Evolutionary conservation across 2,888 invertebrate genomes (phyloP).

Genomic region (Dasypogon diadema): DNA sequence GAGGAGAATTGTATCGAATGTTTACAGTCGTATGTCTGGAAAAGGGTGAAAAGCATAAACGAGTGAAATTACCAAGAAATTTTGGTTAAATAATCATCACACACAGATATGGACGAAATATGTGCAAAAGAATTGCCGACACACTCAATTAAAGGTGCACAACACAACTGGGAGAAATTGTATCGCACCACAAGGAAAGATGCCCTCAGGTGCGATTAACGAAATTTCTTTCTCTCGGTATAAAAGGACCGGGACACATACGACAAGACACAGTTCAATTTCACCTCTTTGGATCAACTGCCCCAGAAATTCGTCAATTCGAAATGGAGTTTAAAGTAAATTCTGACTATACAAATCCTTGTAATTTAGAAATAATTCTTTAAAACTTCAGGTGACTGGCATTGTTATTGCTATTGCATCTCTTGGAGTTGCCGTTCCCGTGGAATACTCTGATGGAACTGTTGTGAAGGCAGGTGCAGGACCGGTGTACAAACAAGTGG

Average conservation of each 20-base stretch:
- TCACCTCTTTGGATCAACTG: neutral
- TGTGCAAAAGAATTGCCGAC: neutral
- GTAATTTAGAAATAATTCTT: neutral
- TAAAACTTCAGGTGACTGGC: neutral
- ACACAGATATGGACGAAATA: neutral
- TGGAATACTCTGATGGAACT: constrained; percentile 27
- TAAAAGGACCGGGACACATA: constrained; percentile 19
- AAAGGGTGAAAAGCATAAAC: constrained; percentile 17
- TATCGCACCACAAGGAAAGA: constrained; percentile 2
- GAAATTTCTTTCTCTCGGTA: constrained; percentile 32
- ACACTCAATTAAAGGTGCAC: constrained; percentile 14
- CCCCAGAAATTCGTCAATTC: neutral
- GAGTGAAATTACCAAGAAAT: constrained; percentile 20
- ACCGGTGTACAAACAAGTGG: constrained; percentile 58
- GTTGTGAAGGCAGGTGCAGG: constrained; percentile 39
- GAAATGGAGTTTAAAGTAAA: neutral
- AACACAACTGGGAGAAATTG: neutral
- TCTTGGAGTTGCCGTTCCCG: neutral
- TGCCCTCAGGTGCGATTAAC: constrained; percentile 5
- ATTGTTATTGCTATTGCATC: neutral
- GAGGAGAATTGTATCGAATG: neutral
- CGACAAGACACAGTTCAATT: constrained; percentile 8
- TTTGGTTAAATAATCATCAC: constrained; percentile 1
- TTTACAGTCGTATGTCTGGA: neutral
- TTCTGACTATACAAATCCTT: neutral